Evolutionary conservation across 2,888 invertebrate species (phyloP).

Genomic region (Lycophotia porphyrea): DNA sequence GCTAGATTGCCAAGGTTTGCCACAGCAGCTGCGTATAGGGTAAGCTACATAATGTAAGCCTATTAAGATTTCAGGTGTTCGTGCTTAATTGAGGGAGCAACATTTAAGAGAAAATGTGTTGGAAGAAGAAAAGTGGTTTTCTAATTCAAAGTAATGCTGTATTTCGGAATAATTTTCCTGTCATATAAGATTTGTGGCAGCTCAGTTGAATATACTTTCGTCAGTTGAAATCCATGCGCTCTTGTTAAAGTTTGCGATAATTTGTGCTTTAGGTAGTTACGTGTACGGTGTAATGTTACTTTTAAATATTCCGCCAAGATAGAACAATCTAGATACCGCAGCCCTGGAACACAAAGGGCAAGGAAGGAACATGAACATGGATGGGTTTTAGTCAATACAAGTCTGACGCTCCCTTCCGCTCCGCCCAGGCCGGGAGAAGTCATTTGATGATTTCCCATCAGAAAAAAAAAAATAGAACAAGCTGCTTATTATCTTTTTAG

Average conservation of each 20-base stretch:
- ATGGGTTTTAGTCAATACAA: no score
- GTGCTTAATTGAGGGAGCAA: slow-evolving; percentile 24
- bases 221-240: not conserved
- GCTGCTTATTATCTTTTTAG: not conserved
- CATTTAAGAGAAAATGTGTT: not conserved
- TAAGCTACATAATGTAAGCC: slow-evolving; percentile 25
- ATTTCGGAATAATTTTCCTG: not conserved
- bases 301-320: not conserved
- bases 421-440: no score
- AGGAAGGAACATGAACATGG: no score
- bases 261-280: not conserved
- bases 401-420: no score
- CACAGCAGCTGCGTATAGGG: slow-evolving; percentile 6
- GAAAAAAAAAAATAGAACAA: not conserved
- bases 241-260: not conserved
- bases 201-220: not conserved
- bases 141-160: not conserved
- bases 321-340: not conserved
- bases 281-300: no score
- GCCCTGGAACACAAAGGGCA: no score
- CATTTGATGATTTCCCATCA: no score
- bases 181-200: not conserved
- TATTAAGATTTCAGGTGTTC: slow-evolving; percentile 29
- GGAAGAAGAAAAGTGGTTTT: not conserved
- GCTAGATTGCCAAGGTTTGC: slow-evolving; percentile 46